A percentile compares a stretch with the other conserved stretches of the same genome.
Evolutionary conservation across 2,113 vertebrate genomes (phyloP).

Genomic region (Kryptolebias marmoratus): DNA sequence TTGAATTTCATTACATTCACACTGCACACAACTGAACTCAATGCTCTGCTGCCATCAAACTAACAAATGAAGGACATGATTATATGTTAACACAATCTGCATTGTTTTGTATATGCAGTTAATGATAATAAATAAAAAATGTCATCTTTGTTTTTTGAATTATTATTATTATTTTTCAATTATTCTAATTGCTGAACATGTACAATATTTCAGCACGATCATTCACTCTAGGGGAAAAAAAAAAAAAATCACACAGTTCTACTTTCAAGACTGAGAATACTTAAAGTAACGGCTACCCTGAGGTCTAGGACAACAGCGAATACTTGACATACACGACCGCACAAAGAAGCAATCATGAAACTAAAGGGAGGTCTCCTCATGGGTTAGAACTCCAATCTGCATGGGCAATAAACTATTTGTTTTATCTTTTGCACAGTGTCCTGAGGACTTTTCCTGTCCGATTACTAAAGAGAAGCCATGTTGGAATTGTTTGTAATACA

Average conservation of each 20-base stretch:
- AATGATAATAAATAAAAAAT: not conserved
- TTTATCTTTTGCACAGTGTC: slow-evolving; percentile 34
- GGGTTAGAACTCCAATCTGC: slow-evolving; percentile 29
- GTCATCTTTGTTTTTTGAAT: not conserved
- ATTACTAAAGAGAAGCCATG: slow-evolving; percentile 35
- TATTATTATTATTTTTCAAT: not conserved
- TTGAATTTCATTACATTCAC: slow-evolving; percentile 52
- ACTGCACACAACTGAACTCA: slow-evolving; percentile 34
- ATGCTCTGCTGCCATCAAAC: slow-evolving; percentile 6
- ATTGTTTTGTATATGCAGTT: not conserved
- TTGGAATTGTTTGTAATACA: slow-evolving; percentile 31
- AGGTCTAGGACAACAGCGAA: slow-evolving; percentile 25
- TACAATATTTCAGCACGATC: not conserved
- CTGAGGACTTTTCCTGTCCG: slow-evolving; percentile 46
- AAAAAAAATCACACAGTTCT: not conserved
- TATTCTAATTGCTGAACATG: not conserved
- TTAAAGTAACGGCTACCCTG: slow-evolving; percentile 1
- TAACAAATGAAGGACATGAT: slow-evolving; percentile 7
- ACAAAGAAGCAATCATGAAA: slow-evolving; percentile 44
- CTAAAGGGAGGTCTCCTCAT: slow-evolving; percentile 17
- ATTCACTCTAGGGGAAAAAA: not conserved
- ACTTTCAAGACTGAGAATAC: slow-evolving; percentile 7
- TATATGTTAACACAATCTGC: not conserved
- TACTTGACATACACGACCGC: slow-evolving; percentile 9
- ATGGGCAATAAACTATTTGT: slow-evolving; percentile 54